Evolutionary conservation across 2,888 invertebrate species (phyloP), one percentile per base, ranked within the genome.

Genomic region (Schrankia costaestrigalis): DNA sequence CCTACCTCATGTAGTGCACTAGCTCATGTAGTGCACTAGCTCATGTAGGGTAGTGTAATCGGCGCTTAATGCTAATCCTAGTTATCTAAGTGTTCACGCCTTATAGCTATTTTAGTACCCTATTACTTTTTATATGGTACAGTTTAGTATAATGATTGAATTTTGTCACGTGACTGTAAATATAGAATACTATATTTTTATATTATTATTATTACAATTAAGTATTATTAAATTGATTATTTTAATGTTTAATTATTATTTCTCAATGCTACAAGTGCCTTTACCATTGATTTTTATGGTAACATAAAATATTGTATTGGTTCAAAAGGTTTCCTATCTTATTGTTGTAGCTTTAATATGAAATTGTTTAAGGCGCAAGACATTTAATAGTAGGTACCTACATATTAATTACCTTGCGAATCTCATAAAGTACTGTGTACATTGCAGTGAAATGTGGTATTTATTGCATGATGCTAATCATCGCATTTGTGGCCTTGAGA

Each of bases 111-210:
- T 46, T 52, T 54, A 58, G 48, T 56, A 56, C 55, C 56, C 56
- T 56, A 61, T 60, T 59, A 46, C 31, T 52, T n/a, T n/a, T 46
- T 36, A 44, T 58, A 46, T 35, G 58, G 53, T 62, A 60, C 57
- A 49, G 41, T 60, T 63, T 64, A 63, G 58, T 61, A 48, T 69
- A 69, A 72, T 71, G 71, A 73, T 74, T 66, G 60, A 66, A 71
- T 74, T 75, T 66, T 73, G 65, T 74, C 75, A 69, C 46, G 62
- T 60, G 61, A 64, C 57, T 86, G 85, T 86, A 84, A 75, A 85
- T 84, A 86, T 83, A 80, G 78, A 80, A 63, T 55, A 64, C 68
- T 82, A 84, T 83, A 83, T 84, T 86, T 85, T 85, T 85, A 78
- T 85, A 84, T 75, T 76, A 79, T 80, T 74, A 66, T 70, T 54